Base-by-base conservation (phyloP, 2,888 invertebrate genomes). In the Tuberolachnus salignus region DNA sequence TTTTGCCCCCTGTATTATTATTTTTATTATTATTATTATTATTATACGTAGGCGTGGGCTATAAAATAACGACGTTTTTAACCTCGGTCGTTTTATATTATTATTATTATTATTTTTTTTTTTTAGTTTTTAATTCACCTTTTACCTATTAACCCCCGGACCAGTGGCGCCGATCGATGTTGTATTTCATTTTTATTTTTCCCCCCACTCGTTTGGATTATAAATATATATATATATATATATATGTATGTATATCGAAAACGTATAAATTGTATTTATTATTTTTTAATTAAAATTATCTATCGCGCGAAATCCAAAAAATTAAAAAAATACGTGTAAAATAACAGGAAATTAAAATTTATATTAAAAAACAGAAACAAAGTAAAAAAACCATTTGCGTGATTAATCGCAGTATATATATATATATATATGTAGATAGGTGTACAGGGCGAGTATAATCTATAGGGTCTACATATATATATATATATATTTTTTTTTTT, bases 151-250 rank as follows among this genome's bases (percentile, higher is more conserved):
- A 51, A 51, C 51, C 26, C 19, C n/a, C 34, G 16, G 13, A 26
- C 26, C 16, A 26, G n/a, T n/a, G n/a, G n/a, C 26, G 51, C 0
- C 34, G 34, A 16, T 11, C 11, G 10, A 16, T 53, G 34, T 69
- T 53, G 67, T n/a, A n/a, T n/a, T n/a, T 51, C 67, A 51, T 69
- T 67, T 69, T 67, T 16, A 51, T 16, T 49, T 51, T 67, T 26
- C 26, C 26, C 6, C 6, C 6, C 6, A 4, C 6, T 34, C 6
- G 34, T 34, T 34, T 6, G 3, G 34, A 6, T 34, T 34, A n/a
- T n/a, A 34, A 34, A 34, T 34, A 34, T 34, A n/a, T n/a, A n/a
- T n/a, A n/a, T n/a, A n/a, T n/a, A n/a, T n/a, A n/a, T n/a, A 34
- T 4, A 34, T 34, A 34, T 34, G 34, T 34, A 34, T n/a, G 6